Evolutionary conservation across 2,888 invertebrate species (phyloP), one percentile per base, ranked within the genome.

Genomic region (Sphaerophoria rueppellii): DNA sequence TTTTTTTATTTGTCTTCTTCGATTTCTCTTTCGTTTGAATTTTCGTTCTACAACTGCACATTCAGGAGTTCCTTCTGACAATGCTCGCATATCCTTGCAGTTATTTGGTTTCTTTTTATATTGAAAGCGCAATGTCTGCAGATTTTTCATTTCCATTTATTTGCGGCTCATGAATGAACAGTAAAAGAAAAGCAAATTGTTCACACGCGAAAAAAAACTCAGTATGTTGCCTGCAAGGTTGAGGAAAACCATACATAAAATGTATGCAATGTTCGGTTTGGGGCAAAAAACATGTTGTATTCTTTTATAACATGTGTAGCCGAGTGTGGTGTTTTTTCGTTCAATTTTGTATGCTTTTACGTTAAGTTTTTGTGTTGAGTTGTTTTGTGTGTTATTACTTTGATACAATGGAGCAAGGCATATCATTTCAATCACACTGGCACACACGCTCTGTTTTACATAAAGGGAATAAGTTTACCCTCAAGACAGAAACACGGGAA

Each of bases 111-210:
- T 34, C 48, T 35, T 35, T 52, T 58, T 35, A 6, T 52, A 40
- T 67, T 67, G 40, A 70, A 60, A 69, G 73, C 52, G 79, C 73
- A 82, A 54, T 63, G 82, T 65, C 70, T 74, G 82, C 74, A 74
- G 58, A 74, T 82, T 82, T 73, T 79, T 67, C 76, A 81, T 67
- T 71, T 81, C 76, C 81, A 55, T 70, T 70, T 52, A 24, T 14
- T 70, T 60, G 65, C 43, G 37, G 46, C 46, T 54, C 60, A 34
- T 65, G 57, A 48, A 54, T 43, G 54, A 67, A 14, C 34, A 63
- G 3, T 46, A 35, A 60, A 60, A 7, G 40, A 52, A 69, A 46
- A 34, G 32, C 4, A 50, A 9, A 32, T n/a, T 24, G 9, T 34
- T 37, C 43, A 48, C 57, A 58, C 50, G 67, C 58, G 35, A 73